These are phyloP conservation scores for Typhlichthys subterraneus DNA, from an alignment of 2,797 vertebrate species.

Conservation along the genomic window DNA sequence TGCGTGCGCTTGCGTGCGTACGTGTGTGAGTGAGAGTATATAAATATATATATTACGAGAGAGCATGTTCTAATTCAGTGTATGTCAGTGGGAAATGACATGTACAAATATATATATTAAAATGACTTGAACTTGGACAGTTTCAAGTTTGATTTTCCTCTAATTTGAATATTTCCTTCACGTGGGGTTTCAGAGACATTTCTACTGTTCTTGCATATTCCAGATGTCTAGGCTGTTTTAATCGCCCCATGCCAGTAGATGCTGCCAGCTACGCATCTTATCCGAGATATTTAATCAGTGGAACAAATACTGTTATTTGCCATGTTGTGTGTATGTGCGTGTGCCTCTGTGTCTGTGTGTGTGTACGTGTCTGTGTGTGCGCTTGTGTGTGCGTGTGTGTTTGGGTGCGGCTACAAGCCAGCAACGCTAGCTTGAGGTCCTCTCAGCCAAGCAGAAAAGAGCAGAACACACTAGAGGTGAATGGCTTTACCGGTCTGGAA, in stretches of 20 bases:
- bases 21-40: conserved; percentile 19
- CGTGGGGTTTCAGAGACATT: conserved; percentile 15
- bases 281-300: conserved; percentile 1
- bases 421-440: conserved; percentile 70
- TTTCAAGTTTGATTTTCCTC: conserved; percentile 32
- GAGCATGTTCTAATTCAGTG: conserved; percentile 46
- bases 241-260: conserved; percentile 12
- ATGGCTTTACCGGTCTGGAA: conserved; percentile 71
- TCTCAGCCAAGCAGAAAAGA: conserved; percentile 71
- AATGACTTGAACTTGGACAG: conserved; percentile 52
- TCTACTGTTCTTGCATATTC: conserved; percentile 22
- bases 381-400: conserved; percentile 26
- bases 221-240: conserved; percentile 32
- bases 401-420: conserved; percentile 58
- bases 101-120: conserved; percentile 25
- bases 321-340: not conserved
- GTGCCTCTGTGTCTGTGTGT: not conserved
- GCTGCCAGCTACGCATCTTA: conserved; percentile 11
- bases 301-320: not conserved
- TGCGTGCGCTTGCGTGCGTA: conserved; percentile 7
- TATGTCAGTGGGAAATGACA: conserved; percentile 51
- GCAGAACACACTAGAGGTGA: conserved; percentile 66
- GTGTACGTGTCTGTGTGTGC: not conserved
- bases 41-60: conserved; percentile 3
- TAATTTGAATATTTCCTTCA: conserved; percentile 36